These are phyloP conservation scores for Scotopteryx bipunctaria DNA, from an alignment of 2,888 invertebrate genomes.

Conservation along the genomic window DNA sequence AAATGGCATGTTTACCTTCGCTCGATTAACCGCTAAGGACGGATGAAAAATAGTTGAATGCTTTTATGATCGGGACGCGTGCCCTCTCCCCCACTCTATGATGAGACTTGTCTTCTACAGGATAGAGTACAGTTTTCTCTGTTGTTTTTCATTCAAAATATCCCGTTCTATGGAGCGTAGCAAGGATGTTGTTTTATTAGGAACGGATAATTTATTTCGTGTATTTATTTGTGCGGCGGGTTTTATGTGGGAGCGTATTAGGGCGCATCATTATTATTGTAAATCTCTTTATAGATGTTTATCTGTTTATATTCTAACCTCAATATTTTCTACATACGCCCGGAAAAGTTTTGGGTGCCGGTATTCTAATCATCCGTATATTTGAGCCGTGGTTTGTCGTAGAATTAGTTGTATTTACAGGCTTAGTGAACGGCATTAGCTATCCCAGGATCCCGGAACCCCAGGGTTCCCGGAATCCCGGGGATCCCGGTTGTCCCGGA, in stretches of 20 bases:
- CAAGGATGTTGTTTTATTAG: slow-evolving; percentile 77
- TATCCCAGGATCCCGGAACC: slow-evolving; percentile 40
- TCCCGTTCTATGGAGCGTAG: slow-evolving; percentile 51
- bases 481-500: slow-evolving; percentile 41
- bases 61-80: slow-evolving; percentile 61
- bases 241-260: slow-evolving; percentile 62
- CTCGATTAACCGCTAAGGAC: slow-evolving; percentile 77
- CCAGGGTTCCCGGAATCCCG: no score
- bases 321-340: background rate
- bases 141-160: slow-evolving; percentile 7
- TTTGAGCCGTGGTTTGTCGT: slow-evolving; percentile 36
- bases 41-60: slow-evolving; percentile 69
- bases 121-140: slow-evolving; percentile 45
- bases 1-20: slow-evolving; percentile 78
- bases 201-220: slow-evolving; percentile 79
- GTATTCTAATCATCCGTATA: slow-evolving; percentile 32
- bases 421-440: slow-evolving; percentile 58
- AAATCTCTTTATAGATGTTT: slow-evolving; percentile 1
- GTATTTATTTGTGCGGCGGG: slow-evolving; percentile 75
- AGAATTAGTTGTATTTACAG: slow-evolving; percentile 45
- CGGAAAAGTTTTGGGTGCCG: background rate
- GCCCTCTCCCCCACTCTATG: slow-evolving; percentile 33
- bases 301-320: background rate
- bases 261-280: slow-evolving; percentile 28
- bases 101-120: background rate